phyloP scores from a whole-genome alignment of 1,140 invertebrate species.

The Drosophila mauritiana region DNA sequence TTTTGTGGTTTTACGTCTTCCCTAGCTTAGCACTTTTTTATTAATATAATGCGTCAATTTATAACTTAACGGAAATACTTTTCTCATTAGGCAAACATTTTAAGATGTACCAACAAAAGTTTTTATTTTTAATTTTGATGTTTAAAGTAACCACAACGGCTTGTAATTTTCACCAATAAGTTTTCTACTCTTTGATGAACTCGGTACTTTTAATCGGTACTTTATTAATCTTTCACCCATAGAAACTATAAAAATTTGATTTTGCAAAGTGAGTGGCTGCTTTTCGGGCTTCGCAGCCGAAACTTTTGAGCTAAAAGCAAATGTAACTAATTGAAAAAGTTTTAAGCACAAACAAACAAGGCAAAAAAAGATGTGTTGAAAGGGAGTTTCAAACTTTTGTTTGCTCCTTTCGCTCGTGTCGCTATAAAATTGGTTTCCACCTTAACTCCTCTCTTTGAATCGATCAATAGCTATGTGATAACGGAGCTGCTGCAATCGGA shows the following conservation, averaged over 20 bases:
- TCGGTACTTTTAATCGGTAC: constrained; percentile 1
- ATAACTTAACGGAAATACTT: too few species aligned
- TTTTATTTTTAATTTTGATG: too few species aligned
- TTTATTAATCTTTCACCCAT: constrained; percentile 11
- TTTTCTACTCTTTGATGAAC: too few species aligned
- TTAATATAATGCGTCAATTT: too few species aligned
- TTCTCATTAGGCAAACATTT: too few species aligned
- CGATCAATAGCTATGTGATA: constrained; percentile 95
- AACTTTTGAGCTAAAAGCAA: constrained; percentile 59
- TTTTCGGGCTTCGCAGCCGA: constrained; percentile 24
- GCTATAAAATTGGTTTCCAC: constrained; percentile 34
- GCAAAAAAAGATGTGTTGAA: neutral
- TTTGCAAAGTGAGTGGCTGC: constrained; percentile 21
- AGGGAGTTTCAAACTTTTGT: constrained; percentile 14
- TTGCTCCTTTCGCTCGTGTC: constrained; percentile 14
- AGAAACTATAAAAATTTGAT: constrained; percentile 18
- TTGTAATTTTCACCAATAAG: too few species aligned
- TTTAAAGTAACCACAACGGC: too few species aligned
- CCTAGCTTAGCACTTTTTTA: too few species aligned
- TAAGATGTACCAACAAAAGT: too few species aligned
- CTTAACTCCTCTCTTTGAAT: constrained; percentile 34
- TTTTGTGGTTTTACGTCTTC: neutral
- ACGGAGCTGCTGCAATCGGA: constrained; percentile 99
- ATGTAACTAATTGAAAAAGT: constrained; percentile 75
- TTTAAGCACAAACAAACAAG: constrained; percentile 56